Evolutionary conservation across 2,113 vertebrate species (phyloP).

Genomic region (Cavia porcellus): DNA sequence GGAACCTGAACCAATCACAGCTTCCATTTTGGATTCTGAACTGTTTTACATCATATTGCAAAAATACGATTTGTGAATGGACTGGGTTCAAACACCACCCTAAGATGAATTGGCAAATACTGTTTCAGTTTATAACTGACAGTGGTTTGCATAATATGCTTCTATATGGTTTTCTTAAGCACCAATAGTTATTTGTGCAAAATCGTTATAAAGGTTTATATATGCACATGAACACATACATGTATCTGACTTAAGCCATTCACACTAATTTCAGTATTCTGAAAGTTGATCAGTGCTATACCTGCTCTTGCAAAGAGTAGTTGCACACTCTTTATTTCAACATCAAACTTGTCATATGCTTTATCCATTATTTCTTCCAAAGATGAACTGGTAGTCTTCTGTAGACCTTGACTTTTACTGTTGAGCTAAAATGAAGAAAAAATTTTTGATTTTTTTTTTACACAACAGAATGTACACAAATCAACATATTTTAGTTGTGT

Average conservation of each 20-base stretch:
- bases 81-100: neutral
- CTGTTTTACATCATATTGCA: neutral
- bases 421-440: constrained; percentile 88
- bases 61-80: neutral
- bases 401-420: constrained; percentile 90
- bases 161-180: neutral
- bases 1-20: neutral
- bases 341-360: constrained; percentile 95
- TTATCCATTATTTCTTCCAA: constrained; percentile 98
- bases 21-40: neutral
- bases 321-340: constrained; percentile 95
- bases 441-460: constrained; percentile 45
- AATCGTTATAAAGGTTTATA: neutral
- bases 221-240: neutral
- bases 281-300: constrained; percentile 79
- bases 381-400: constrained; percentile 89
- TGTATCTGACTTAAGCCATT: neutral
- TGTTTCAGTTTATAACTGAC: neutral
- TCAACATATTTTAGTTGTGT: neutral
- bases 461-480: constrained; percentile 44
- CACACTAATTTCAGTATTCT: neutral
- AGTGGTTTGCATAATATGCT: neutral
- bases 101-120: neutral
- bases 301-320: constrained; percentile 96
- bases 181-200: neutral